phyloP scores from a whole-genome alignment of 1,140 invertebrate species.

The Drosophila sucinea region DNA sequence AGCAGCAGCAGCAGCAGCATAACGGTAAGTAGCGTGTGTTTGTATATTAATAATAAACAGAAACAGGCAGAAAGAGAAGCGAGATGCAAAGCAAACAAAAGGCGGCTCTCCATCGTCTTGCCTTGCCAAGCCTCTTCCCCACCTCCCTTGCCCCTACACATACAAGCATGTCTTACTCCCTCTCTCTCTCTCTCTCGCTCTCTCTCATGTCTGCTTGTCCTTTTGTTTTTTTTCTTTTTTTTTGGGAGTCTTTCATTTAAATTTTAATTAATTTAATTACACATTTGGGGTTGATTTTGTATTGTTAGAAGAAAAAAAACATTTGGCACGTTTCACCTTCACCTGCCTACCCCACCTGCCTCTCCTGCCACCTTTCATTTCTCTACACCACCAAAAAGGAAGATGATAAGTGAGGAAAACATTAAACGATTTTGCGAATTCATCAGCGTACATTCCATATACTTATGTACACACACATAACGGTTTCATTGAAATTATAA shows the following conservation, averaged over 20 bases:
- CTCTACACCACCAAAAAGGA: slow-evolving; percentile 64
- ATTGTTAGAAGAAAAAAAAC: slow-evolving; percentile 2
- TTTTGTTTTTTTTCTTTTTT: background rate
- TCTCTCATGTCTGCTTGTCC: slow-evolving; percentile 10
- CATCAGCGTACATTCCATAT: slow-evolving; percentile 7
- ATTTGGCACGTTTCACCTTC: slow-evolving; percentile 25
- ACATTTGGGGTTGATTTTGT: slow-evolving; percentile 31
- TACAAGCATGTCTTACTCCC: background rate
- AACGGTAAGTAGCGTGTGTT: slow-evolving; percentile 36
- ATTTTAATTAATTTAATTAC: slow-evolving; percentile 60
- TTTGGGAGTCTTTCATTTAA: slow-evolving; percentile 42
- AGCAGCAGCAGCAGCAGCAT: slow-evolving; percentile 6
- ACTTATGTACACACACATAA: background rate
- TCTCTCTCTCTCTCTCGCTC: slow-evolving; percentile 2
- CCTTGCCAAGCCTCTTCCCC: background rate
- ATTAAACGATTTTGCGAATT: background rate
- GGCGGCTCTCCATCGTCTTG: slow-evolving; percentile 25
- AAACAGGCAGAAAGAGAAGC: slow-evolving; percentile 32
- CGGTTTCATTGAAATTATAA: background rate
- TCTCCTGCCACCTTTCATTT: slow-evolving; percentile 24
- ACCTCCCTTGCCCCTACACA: background rate
- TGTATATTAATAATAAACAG: slow-evolving; percentile 69
- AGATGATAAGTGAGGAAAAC: background rate
- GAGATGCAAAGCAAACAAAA: slow-evolving; percentile 17
- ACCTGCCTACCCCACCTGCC: background rate